A percentile compares a stretch with the other conserved stretches of the same genome.
phyloP scores from a whole-genome alignment of 2,113 vertebrate genomes.

The Melanerpes aurifrons region DNA sequence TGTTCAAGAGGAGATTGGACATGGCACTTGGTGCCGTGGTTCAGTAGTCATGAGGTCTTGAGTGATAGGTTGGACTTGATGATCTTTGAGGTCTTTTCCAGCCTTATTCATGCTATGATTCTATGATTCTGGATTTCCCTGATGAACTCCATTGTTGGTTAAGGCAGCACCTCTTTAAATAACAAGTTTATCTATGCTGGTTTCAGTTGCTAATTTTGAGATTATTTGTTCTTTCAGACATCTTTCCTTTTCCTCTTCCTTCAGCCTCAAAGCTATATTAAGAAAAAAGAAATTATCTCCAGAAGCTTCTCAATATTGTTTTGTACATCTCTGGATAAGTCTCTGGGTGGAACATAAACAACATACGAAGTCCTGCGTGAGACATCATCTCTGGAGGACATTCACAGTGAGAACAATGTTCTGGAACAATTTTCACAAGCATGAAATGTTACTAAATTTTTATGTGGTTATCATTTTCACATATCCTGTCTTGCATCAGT shows the following conservation, averaged over 20 bases:
- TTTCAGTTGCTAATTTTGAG: neutral
- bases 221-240: neutral
- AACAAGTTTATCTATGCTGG: neutral
- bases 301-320: conserved; percentile 1
- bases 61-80: too few relatives aligned
- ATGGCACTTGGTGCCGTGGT: too few relatives aligned
- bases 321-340: neutral
- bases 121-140: neutral
- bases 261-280: neutral
- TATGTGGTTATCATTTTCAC: neutral
- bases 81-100: too few relatives aligned
- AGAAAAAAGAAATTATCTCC: neutral
- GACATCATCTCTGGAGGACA: conserved; percentile 11
- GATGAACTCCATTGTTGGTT: neutral
- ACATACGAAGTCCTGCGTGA: neutral
- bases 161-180: neutral
- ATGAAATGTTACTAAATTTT: conserved; percentile 18
- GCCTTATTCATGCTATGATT: too few relatives aligned
- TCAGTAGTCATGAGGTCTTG: too few relatives aligned
- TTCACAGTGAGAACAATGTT: conserved; percentile 20
- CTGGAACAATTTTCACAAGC: conserved; percentile 26
- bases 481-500: conserved; percentile 17
- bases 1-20: too few relatives aligned
- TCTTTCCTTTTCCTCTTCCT: neutral
- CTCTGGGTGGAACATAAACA: neutral